Conservation (phyloP, 2,797 vertebrate genomes). For the Prionace glauca region DNA sequence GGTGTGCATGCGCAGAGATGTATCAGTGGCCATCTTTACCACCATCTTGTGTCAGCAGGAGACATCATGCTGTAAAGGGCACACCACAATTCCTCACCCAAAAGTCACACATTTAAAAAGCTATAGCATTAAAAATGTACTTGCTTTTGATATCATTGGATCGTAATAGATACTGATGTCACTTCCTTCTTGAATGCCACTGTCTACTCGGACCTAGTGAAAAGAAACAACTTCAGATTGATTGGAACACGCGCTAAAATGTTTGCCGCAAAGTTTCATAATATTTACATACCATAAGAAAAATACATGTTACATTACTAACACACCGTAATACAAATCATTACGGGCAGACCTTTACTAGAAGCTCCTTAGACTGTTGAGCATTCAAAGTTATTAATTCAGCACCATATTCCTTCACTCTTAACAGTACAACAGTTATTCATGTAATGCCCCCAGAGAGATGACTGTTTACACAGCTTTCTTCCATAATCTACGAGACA, state of each 20-base stretch:
- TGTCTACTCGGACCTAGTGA: constrained; percentile 86
- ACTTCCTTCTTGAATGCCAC: constrained; percentile 93
- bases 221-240: constrained; percentile 46
- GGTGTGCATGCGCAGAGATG: too few species aligned
- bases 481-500: constrained; percentile 49
- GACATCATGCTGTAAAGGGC: background rate
- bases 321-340: background rate
- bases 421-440: constrained; percentile 28
- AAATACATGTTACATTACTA: background rate
- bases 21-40: too few species aligned
- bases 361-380: background rate
- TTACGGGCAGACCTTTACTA: background rate
- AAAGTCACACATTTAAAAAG: constrained; percentile 24
- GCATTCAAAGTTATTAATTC: background rate
- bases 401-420: constrained; percentile 18
- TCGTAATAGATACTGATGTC: constrained; percentile 99
- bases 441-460: constrained; percentile 45
- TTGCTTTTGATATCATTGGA: constrained; percentile 98
- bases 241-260: constrained; percentile 43
- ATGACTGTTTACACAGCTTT: constrained; percentile 63
- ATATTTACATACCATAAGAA: constrained; percentile 39
- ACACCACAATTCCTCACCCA: background rate
- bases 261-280: background rate
- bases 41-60: too few species aligned
- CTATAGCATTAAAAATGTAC: constrained; percentile 46